These are phyloP conservation scores for Pseudois nayaur DNA, from an alignment of 2,113 vertebrate genomes.

Conservation along the genomic window DNA sequence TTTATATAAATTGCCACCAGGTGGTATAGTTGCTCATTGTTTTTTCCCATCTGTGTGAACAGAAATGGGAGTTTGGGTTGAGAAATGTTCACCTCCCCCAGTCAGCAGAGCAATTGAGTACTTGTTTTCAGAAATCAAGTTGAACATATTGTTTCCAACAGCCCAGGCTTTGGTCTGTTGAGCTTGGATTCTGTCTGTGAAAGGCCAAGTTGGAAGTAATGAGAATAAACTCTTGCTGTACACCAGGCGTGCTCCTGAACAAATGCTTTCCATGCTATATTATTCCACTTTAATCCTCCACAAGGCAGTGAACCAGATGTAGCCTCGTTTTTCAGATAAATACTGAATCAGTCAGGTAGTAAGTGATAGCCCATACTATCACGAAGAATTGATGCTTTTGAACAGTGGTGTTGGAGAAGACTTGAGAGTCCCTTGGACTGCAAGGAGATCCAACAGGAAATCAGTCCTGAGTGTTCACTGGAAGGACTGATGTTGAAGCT, in stretches of 20 bases:
- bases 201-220: neutral
- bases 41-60: neutral
- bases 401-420: neutral
- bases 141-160: neutral
- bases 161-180: neutral
- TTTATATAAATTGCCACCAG: slow-evolving; percentile 1
- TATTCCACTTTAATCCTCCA: neutral
- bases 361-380: neutral
- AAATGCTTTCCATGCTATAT: rapidly evolving
- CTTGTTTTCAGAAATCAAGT: neutral
- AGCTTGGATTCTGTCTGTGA: neutral
- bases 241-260: neutral
- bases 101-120: neutral
- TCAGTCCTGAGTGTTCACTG: neutral
- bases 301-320: neutral
- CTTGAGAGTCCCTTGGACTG: neutral
- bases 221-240: neutral
- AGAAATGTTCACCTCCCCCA: neutral
- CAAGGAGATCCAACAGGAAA: neutral
- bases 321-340: neutral
- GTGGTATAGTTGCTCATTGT: neutral
- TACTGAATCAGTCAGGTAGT: neutral
- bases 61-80: neutral
- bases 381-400: neutral
- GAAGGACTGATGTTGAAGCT: neutral